Base-by-base conservation (phyloP, 2,888 invertebrate species). In the Pimpla rufipes region DNA sequence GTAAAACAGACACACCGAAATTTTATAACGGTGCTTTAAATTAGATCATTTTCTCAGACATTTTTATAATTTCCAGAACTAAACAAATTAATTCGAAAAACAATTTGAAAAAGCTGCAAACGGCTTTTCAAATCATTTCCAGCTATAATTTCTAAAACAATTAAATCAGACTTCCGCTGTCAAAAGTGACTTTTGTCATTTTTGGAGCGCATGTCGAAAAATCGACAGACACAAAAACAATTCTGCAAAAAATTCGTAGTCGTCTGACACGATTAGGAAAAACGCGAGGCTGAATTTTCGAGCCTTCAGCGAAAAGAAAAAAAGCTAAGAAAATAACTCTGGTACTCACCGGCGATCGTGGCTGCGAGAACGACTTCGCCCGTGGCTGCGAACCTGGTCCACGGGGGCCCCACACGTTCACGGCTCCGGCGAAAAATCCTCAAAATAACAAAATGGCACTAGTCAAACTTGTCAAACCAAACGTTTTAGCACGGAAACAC, bases 361-460 rank as follows among this genome's bases (percentile, higher is more conserved):
- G 47, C 21, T 45, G 29, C 37, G 13, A 18, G 4, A 52, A 35
- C 5, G 16, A 3, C 7, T 70, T 70, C 6, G 55, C 40, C 42
- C 70, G 40, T 23, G 52, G 37, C 3, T n/a, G 23, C 13, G 40
- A 29, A 5, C 29, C 55, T 45, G 21, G 16, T 23, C 11, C 11
- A 55, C 37, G 18, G 40, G 18, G 16, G 16, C 8, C n/a, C 1
- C 5, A 16, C 11, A 5, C 47, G 55, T 55, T 66, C 57, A 45
- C 57, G 55, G 23, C 37, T 76, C 50, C 47, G 73, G 29, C 2
- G 3, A 86, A 85, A 87, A 89, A 89, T 88, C 88, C 89, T 88
- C 86, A 84, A 77, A 85, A 89, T 87, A 89, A 87, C 82, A 86
- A 88, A 89, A 89, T 79, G 62, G 85, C 89, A 89, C 89, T 74